phyloP scores from a whole-genome alignment of 2,888 invertebrate species.

The Pachymerium ferrugineum region DNA sequence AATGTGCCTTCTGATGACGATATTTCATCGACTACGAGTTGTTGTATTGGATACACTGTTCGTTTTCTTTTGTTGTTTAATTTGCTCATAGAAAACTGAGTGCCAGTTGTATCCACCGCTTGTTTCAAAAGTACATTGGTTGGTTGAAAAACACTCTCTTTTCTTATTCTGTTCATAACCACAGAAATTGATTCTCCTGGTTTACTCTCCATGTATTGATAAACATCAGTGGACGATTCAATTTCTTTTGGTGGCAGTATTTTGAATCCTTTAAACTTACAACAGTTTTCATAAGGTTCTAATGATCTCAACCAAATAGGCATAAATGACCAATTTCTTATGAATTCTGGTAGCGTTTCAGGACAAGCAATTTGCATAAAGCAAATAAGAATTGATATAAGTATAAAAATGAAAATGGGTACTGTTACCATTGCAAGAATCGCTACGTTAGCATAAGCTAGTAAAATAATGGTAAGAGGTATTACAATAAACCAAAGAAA shows the following conservation, averaged over 20 bases:
- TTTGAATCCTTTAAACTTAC: not conserved
- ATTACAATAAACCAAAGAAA: not conserved
- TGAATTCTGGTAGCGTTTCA: not conserved
- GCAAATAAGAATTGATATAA: not conserved
- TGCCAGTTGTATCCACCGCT: not conserved
- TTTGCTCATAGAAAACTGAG: not conserved
- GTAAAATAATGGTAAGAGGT: not conserved
- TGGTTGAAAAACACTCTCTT: not conserved
- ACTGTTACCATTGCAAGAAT: not conserved
- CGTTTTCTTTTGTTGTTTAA: not conserved
- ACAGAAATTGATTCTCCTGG: not conserved
- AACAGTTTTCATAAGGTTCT: not conserved
- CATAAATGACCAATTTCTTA: not conserved
- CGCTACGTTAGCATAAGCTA: not conserved
- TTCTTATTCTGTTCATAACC: not conserved
- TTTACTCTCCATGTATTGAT: not conserved
- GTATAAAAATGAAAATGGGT: not conserved
- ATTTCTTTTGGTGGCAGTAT: not conserved
- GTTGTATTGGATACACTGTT: no score
- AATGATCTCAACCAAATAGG: not conserved
- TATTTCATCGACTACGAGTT: no score
- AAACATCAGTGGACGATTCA: not conserved
- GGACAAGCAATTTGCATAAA: not conserved
- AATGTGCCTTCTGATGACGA: not conserved
- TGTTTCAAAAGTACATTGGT: not conserved